phyloP scores from a whole-genome alignment of 2,113 vertebrate genomes.

The Varanus komodoensis region DNA sequence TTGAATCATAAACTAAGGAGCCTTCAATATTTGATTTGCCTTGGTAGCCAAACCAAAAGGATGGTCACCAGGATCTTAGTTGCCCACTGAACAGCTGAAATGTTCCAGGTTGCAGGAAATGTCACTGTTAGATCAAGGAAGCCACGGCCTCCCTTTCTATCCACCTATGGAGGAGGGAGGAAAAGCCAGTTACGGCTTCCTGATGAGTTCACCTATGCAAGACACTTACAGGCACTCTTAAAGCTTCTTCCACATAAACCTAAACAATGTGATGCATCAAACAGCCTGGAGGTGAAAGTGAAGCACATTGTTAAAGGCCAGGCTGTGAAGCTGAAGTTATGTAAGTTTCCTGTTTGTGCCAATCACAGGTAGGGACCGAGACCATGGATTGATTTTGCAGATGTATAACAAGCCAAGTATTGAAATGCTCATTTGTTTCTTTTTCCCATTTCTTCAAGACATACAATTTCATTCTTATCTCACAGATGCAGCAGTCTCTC shows the following conservation, averaged over 20 bases:
- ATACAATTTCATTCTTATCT: not conserved
- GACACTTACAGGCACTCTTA: not conserved
- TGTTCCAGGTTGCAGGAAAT: not conserved
- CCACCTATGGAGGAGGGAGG: not conserved
- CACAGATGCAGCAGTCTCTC: not conserved
- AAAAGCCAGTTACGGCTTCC: not conserved
- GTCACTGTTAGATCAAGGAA: not conserved
- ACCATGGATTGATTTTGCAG: not conserved
- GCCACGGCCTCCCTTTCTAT: not conserved
- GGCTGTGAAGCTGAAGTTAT: not conserved
- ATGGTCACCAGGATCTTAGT: not conserved
- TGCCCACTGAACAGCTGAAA: not conserved
- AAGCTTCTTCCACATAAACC: not conserved
- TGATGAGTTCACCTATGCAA: not conserved
- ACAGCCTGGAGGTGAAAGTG: not conserved
- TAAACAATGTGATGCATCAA: not conserved
- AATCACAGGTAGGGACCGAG: not conserved
- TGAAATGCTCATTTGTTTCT: not conserved
- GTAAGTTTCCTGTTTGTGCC: not conserved
- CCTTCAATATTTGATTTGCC: not conserved
- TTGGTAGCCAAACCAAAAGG: not conserved
- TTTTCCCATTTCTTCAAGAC: not conserved
- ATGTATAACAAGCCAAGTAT: not conserved
- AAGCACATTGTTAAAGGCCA: not conserved
- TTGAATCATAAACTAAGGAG: not conserved